Evolutionary conservation across 2,113 vertebrate genomes (phyloP).

Genomic region (Anarhynchus alexandrinus): DNA sequence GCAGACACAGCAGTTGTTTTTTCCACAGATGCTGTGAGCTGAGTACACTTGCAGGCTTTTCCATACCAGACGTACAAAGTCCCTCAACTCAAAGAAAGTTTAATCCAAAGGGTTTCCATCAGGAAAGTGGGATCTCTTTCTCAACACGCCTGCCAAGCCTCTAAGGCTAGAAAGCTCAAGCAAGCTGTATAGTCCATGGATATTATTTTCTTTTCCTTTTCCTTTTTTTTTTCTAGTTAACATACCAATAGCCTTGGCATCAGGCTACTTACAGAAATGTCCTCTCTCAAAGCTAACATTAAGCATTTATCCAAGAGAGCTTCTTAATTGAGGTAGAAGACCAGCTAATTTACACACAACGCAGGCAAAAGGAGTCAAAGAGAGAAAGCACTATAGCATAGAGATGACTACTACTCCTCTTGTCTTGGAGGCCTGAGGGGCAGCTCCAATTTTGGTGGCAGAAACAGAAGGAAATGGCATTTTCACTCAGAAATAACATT

Average conservation of each 20-base stretch:
- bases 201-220: background rate
- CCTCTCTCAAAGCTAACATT: background rate
- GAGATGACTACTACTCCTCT: background rate
- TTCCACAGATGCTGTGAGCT: background rate
- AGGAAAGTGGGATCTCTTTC: background rate
- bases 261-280: background rate
- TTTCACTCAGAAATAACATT: background rate
- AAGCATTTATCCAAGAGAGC: background rate
- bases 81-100: background rate
- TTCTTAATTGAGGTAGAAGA: background rate
- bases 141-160: background rate
- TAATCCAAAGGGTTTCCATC: slow-evolving; percentile 1
- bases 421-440: background rate
- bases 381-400: background rate
- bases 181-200: background rate
- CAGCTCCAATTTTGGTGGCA: background rate
- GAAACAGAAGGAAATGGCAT: background rate
- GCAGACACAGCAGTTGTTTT: background rate
- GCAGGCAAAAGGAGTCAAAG: background rate
- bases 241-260: background rate
- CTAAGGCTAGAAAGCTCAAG: background rate
- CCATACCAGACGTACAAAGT: background rate
- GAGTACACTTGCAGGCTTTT: background rate
- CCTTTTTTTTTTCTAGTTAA: background rate
- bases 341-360: background rate